phyloP scores from a whole-genome alignment of 2,797 vertebrate species.

The Melanotaenia trifasciata region DNA sequence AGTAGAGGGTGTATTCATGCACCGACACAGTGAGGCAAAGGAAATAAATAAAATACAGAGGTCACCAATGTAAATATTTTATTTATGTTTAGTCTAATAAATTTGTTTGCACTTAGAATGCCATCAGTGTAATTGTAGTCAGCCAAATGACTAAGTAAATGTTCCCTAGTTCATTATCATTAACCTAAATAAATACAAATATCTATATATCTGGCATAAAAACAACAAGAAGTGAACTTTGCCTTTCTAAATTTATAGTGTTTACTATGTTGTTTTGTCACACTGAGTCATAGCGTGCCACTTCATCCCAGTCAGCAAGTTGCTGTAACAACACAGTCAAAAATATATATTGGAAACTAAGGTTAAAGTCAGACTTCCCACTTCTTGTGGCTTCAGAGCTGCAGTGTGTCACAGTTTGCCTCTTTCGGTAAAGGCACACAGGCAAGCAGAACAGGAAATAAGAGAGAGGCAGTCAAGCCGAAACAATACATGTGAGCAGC shows the following conservation, averaged over 20 bases:
- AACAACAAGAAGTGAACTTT: background rate
- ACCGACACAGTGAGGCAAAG: background rate
- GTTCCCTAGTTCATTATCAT: background rate
- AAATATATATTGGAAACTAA: slow-evolving; percentile 23
- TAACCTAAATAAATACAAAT: background rate
- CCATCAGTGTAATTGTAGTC: background rate
- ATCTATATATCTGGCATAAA: background rate
- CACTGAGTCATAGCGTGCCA: slow-evolving; percentile 17
- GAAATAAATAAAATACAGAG: background rate
- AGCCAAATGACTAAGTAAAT: background rate
- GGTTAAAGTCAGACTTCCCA: slow-evolving; percentile 64
- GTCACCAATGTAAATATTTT: background rate
- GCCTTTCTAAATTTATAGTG: background rate
- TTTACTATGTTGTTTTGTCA: slow-evolving; percentile 9
- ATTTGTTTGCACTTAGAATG: background rate
- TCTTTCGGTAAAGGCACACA: slow-evolving; percentile 2
- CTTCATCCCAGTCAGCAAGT: slow-evolving; percentile 1
- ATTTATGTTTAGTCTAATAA: background rate
- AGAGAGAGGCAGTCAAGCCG: slow-evolving; percentile 33
- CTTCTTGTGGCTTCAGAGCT: slow-evolving; percentile 50
- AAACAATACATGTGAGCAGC: slow-evolving; percentile 20
- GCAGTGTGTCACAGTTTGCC: slow-evolving; percentile 20
- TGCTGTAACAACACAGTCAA: slow-evolving; percentile 28
- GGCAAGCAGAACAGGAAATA: slow-evolving; percentile 62
- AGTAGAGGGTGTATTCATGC: slow-evolving; percentile 13